A percentile compares a stretch with the other conserved stretches of the same genome.
These are phyloP conservation scores for Cladopsammia gracilis DNA, from an alignment of 64 coral and sea anemone species.

Conservation along the genomic window DNA sequence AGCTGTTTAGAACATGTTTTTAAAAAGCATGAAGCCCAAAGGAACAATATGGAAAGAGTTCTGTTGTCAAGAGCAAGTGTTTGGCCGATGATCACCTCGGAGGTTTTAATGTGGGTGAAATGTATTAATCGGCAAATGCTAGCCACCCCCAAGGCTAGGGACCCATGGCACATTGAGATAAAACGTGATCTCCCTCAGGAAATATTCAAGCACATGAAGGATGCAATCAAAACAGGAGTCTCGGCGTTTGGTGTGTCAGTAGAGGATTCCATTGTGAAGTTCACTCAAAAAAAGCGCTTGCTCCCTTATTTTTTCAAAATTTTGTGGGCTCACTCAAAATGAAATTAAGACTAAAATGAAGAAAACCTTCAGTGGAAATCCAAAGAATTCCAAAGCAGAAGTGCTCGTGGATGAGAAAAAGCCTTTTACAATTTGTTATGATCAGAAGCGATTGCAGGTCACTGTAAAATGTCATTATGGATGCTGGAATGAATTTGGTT, in stretches of 20 bases:
- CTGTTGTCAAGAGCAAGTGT: slow-evolving; percentile 27
- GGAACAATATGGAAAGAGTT: slow-evolving; percentile 12
- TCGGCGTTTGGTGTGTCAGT: slow-evolving; percentile 43
- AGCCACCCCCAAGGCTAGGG: slow-evolving; percentile 55
- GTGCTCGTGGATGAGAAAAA: slow-evolving; percentile 54
- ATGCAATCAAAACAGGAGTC: slow-evolving; percentile 50
- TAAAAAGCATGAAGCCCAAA: slow-evolving; percentile 13
- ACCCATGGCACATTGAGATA: slow-evolving; percentile 66
- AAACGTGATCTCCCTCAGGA: slow-evolving; percentile 60
- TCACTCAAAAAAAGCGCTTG: slow-evolving; percentile 36
- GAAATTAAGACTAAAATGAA: slow-evolving; percentile 32
- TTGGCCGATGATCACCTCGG: slow-evolving; percentile 37
- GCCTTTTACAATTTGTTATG: slow-evolving; percentile 55
- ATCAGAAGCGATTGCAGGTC: slow-evolving; percentile 39
- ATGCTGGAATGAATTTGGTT: slow-evolving; percentile 79
- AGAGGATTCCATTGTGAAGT: slow-evolving; percentile 10
- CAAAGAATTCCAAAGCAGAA: slow-evolving; percentile 66
- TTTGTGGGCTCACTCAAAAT: slow-evolving; percentile 37
- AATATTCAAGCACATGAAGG: slow-evolving; percentile 49
- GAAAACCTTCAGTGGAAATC: slow-evolving; percentile 58
- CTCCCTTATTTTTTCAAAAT: slow-evolving; percentile 42
- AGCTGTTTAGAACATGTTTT: slow-evolving; percentile 33
- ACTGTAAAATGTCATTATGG: slow-evolving; percentile 31
- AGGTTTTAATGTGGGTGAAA: slow-evolving; percentile 70
- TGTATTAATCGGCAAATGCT: slow-evolving; percentile 52